Conservation (phyloP, 2,797 vertebrate genomes). For the Sitta carolinensis region DNA sequence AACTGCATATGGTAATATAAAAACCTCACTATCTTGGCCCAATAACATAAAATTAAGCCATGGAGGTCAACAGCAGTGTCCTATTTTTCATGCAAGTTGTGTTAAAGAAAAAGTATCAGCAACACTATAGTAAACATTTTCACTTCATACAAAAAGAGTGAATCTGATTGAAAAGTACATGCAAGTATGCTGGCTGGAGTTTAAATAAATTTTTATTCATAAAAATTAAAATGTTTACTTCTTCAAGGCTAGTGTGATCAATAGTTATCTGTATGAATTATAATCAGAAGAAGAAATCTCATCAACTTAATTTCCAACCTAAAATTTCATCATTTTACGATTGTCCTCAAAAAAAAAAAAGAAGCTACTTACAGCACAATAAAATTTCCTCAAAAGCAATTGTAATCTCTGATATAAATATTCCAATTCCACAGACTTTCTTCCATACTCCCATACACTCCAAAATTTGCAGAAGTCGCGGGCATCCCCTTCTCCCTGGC, state of each 20-base stretch:
- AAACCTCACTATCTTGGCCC: neutral
- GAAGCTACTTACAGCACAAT: slow-evolving; percentile 22
- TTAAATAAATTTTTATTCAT: slow-evolving; percentile 19
- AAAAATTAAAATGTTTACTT: slow-evolving; percentile 9
- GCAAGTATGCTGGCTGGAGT: slow-evolving; percentile 10
- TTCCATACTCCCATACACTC: neutral
- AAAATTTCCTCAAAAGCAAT: neutral
- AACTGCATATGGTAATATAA: neutral
- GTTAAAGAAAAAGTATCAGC: neutral
- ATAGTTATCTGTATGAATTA: neutral
- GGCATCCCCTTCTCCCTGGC: slow-evolving; percentile 46
- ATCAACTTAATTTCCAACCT: neutral
- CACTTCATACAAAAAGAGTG: slow-evolving; percentile 23
- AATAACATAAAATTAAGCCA: neutral
- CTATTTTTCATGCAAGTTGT: slow-evolving; percentile 29
- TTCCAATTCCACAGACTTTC: neutral
- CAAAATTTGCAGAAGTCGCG: neutral
- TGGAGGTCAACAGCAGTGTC: neutral
- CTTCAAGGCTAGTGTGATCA: slow-evolving; percentile 18
- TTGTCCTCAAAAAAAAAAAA: slow-evolving; percentile 21
- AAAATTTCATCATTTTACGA: neutral
- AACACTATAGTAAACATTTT: slow-evolving; percentile 14
- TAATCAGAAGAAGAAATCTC: neutral
- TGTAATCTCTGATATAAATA: slow-evolving; percentile 23
- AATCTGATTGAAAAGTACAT: slow-evolving; percentile 40